Percentiles rank a stretch among this genome's conserved stretches.
These are phyloP conservation scores for Remorina albescens DNA, from an alignment of 2,797 vertebrate genomes.

Conservation along the genomic window DNA sequence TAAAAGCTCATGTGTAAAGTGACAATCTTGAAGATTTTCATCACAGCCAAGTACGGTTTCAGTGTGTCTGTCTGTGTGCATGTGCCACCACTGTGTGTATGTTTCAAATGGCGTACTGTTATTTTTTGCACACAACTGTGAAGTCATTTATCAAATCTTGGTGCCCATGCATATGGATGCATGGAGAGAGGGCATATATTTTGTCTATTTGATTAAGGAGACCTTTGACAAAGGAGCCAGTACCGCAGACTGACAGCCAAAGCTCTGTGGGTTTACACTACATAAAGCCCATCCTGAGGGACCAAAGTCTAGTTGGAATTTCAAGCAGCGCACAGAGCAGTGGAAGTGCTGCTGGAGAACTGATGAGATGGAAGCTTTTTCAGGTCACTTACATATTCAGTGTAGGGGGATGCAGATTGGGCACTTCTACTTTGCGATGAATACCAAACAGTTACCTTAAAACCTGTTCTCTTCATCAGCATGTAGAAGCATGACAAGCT, in stretches of 20 bases:
- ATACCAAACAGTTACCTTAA: conserved; percentile 53
- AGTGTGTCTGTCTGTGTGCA: neutral
- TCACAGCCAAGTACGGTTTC: neutral
- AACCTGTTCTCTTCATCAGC: conserved; percentile 36
- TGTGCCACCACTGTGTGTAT: neutral
- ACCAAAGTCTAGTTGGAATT: conserved; percentile 66
- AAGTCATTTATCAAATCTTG: conserved; percentile 52
- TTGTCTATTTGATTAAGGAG: conserved; percentile 70
- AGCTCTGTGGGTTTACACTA: conserved; percentile 68
- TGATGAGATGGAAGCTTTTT: conserved; percentile 50
- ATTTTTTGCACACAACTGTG: conserved; percentile 41
- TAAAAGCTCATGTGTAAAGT: neutral
- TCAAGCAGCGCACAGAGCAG: conserved; percentile 58
- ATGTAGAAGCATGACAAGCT: conserved; percentile 25
- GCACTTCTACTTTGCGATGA: conserved; percentile 53
- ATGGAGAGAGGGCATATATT: conserved; percentile 27
- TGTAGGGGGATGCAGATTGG: conserved; percentile 52
- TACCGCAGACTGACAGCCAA: conserved; percentile 60
- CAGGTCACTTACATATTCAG: conserved; percentile 68
- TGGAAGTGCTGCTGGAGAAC: conserved; percentile 34
- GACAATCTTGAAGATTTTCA: conserved; percentile 9
- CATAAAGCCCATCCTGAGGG: conserved; percentile 72
- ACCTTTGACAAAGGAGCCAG: conserved; percentile 64
- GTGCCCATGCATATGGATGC: conserved; percentile 61
- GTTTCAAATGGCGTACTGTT: conserved; percentile 47